Evolutionary conservation across 2,113 vertebrate species (phyloP), one percentile per base, ranked within the genome.

Genomic region (Psettodes erumei): DNA sequence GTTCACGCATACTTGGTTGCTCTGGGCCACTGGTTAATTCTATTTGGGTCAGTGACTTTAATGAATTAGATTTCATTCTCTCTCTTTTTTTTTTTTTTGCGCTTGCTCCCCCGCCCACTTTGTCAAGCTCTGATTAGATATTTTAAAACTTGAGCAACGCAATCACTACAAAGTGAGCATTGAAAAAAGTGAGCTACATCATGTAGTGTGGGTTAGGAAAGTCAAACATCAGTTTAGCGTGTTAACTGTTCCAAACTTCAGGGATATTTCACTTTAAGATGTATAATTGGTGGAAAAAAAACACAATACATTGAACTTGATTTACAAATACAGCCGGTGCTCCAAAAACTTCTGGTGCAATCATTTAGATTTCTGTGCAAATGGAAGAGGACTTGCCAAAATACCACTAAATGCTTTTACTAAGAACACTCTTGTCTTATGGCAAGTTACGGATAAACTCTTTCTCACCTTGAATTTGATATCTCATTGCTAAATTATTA

Each of bases 21-120:
- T 83, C 53, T 77, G 88, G 88, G 73, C 84, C 79, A 87, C 75
- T 86, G 84, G 75, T 88, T 90, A 81, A 85, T 83, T 87, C 68
- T 90, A 77, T 86, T 74, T 85, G 90, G 82, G 84, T 90, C 87
- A 93, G 62, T 82, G 82, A 75, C 63, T 89, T 86, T 91, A 88
- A 89, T 87, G 65, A 89, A 89, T 86, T 76, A 75, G 62, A 86
- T 86, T 86, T 75, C 73, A 84, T 81, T 82, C 35, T 27, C 25
- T 53, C 28, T 19, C 28, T 13, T 53, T 2, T 25, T 5, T 7
- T 27, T 27, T 27, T 68, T 53, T 83, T 62, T 76, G 21, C 53
- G 12, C 69, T 50, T 63, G 43, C 63, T 63, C 60, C 23, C 40
- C 43, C 74, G 75, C 66, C 80, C 67, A 80, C 58, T 71, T 78